phyloP scores from a whole-genome alignment of 1,140 invertebrate genomes.

The Drosophila santomea region DNA sequence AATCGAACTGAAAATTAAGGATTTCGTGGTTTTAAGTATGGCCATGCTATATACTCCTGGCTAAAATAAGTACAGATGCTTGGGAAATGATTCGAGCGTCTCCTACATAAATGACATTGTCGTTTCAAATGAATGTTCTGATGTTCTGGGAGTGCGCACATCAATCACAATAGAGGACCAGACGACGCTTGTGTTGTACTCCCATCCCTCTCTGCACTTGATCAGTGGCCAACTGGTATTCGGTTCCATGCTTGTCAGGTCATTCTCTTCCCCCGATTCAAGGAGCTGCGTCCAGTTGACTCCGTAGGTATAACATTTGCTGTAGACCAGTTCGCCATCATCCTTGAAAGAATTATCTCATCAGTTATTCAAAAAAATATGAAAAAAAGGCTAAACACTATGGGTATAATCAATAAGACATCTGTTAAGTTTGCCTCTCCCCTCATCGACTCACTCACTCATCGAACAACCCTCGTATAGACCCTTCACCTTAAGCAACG shows the following conservation, averaged over 20 bases:
- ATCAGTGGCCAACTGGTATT: conserved; percentile 88
- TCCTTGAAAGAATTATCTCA: conserved; percentile 70
- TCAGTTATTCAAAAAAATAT: background rate
- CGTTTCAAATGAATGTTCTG: conserved; percentile 1
- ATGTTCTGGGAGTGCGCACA: conserved; percentile 86
- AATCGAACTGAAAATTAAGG: conserved; percentile 89
- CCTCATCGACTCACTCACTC: conserved; percentile 27
- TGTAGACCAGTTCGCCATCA: conserved; percentile 85
- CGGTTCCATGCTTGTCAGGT: conserved; percentile 75
- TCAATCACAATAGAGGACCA: conserved; percentile 92
- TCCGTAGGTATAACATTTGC: conserved; percentile 88
- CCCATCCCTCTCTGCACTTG: conserved; percentile 91
- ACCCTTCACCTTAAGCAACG: conserved; percentile 37
- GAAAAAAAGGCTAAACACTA: too few relatives aligned
- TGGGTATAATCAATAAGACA: background rate
- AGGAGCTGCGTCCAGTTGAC: conserved; percentile 89
- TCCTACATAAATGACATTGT: conserved; percentile 48
- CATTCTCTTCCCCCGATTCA: conserved; percentile 44
- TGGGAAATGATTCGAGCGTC: conserved; percentile 53
- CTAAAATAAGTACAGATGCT: conserved; percentile 43
- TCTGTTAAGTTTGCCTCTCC: background rate
- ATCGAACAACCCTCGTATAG: conserved; percentile 37
- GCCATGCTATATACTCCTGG: background rate
- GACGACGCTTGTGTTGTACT: conserved; percentile 89
- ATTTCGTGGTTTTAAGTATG: background rate